These are phyloP conservation scores for Coptotermes formosanus DNA, from an alignment of 1,140 invertebrate genomes.

Conservation along the genomic window DNA sequence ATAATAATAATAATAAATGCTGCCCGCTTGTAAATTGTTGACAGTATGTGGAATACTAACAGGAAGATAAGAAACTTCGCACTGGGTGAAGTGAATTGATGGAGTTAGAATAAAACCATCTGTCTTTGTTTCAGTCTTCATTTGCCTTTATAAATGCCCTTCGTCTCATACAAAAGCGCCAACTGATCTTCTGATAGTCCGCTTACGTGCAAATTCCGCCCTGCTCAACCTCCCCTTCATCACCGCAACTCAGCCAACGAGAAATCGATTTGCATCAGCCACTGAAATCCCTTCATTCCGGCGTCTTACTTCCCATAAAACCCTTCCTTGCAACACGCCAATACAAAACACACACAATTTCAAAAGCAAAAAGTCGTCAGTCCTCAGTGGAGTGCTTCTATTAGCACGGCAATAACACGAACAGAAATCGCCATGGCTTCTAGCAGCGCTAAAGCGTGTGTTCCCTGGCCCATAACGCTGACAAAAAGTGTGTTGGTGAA, in stretches of 20 bases:
- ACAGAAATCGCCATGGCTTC: not conserved
- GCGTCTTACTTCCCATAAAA: not conserved
- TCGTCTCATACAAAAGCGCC: too few species aligned
- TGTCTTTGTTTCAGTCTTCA: not conserved
- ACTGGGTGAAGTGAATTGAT: not conserved
- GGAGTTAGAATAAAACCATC: not conserved
- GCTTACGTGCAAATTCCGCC: not conserved
- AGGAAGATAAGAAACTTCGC: not conserved
- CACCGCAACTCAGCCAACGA: not conserved
- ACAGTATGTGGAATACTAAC: not conserved
- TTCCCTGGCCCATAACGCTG: not conserved
- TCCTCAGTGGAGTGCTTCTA: not conserved
- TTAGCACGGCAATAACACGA: not conserved
- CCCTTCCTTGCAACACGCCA: not conserved
- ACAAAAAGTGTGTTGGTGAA: not conserved
- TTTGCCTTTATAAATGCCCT: not conserved
- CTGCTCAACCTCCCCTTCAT: not conserved
- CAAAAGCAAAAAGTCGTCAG: not conserved
- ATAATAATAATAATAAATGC: too few species aligned
- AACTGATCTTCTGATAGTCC: not conserved
- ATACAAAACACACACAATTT: conserved; percentile 6
- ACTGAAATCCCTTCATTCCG: not conserved
- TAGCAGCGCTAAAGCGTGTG: not conserved
- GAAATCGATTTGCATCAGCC: conserved; percentile 7
- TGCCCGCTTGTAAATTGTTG: too few species aligned